Conservation (phyloP, 2,888 invertebrate genomes). For the Cancer borealis region DNA sequence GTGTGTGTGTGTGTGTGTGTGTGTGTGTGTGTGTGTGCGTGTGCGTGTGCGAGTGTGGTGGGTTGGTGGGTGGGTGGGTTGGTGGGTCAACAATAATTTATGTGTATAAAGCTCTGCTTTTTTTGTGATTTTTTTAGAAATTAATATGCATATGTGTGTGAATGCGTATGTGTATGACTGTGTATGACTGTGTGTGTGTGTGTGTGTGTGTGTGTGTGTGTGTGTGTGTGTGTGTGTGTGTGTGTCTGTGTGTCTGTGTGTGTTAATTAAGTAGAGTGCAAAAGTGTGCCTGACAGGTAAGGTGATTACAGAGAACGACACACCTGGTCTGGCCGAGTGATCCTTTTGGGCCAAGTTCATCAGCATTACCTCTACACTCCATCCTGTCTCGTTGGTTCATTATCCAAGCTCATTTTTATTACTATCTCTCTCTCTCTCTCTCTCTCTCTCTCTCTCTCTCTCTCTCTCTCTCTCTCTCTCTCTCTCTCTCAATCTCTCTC, state of each 20-base stretch:
- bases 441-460: not conserved
- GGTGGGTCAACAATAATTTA: no score
- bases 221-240: no score
- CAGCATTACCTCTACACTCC: not conserved
- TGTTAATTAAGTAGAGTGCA: conserved; percentile 16
- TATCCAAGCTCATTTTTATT: not conserved
- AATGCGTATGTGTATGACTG: not conserved
- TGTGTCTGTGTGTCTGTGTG: no score
- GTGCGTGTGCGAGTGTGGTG: no score
- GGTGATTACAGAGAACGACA: not conserved
- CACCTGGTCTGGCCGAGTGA: not conserved
- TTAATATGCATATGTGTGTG: no score
- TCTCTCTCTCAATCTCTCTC: not conserved
- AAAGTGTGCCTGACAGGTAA: conserved; percentile 14
- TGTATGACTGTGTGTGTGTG: no score
- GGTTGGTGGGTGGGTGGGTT: no score
- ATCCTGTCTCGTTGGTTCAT: not conserved
- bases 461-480: conserved; percentile 3
- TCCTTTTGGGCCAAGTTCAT: not conserved
- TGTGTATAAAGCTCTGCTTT: no score
- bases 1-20: not conserved
- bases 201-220: not conserved
- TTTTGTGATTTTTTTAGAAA: no score
- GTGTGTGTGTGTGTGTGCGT: not conserved
- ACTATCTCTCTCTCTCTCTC: conserved; percentile 15